These are phyloP conservation scores for Rachycentron canadum DNA, from an alignment of 2,797 vertebrate species.

Conservation along the genomic window DNA sequence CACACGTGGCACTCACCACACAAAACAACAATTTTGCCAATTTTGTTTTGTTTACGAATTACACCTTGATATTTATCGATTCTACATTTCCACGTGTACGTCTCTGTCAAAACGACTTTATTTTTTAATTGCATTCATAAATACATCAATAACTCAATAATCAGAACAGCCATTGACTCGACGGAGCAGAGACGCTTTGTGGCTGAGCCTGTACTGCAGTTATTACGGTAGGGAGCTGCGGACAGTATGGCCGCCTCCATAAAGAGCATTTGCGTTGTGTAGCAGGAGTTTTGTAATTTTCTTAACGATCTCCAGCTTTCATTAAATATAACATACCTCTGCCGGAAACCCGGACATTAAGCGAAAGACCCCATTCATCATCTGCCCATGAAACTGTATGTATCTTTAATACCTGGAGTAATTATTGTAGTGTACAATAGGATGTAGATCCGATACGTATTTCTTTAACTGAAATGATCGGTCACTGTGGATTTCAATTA, in stretches of 20 bases:
- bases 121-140: neutral
- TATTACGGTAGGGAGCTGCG: conserved; percentile 68
- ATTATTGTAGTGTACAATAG: neutral
- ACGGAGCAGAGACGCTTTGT: neutral
- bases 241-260: conserved; percentile 77
- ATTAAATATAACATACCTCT: neutral
- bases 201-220: conserved; percentile 41
- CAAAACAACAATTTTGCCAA: neutral
- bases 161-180: neutral
- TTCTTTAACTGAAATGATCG: neutral
- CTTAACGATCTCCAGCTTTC: neutral
- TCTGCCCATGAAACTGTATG: conserved; percentile 47
- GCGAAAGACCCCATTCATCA: neutral
- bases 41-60: neutral
- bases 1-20: conserved; percentile 73
- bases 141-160: neutral
- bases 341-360: neutral
- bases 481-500: too few relatives aligned
- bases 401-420: neutral
- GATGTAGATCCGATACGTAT: neutral
- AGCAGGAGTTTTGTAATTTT: conserved; percentile 3
- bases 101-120: neutral
- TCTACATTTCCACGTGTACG: rapidly evolving
- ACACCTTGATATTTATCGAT: neutral
- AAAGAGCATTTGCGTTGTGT: conserved; percentile 26